Conservation (phyloP, 2,888 invertebrate genomes). For the Apotomis capreana region DNA sequence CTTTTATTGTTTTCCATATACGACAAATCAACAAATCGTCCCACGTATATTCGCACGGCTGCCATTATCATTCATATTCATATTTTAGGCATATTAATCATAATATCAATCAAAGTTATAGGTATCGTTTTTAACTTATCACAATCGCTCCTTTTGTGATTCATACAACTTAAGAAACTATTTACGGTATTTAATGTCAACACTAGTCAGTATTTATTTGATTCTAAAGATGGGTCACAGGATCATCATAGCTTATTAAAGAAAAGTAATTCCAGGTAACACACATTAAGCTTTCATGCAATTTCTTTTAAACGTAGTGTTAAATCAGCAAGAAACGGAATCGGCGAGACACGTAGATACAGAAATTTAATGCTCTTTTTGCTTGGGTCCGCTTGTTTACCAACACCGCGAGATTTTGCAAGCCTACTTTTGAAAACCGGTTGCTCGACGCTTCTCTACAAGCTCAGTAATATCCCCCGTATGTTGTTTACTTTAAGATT, state of each 20-base stretch:
- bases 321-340: conserved; percentile 40
- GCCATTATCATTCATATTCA: conserved; percentile 6
- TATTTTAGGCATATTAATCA: not conserved
- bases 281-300: conserved; percentile 20
- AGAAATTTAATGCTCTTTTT: conserved; percentile 38
- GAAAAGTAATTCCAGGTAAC: conserved; percentile 15
- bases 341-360: conserved; percentile 42
- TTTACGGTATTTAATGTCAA: not conserved
- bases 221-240: too few relatives aligned
- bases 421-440: conserved; percentile 76
- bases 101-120: not conserved
- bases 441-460: conserved; percentile 57
- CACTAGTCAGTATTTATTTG: too few relatives aligned
- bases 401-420: conserved; percentile 65
- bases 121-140: not conserved
- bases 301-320: conserved; percentile 39
- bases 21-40: conserved; percentile 9
- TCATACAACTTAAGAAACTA: not conserved
- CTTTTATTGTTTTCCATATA: conserved; percentile 3
- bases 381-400: conserved; percentile 45
- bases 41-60: conserved; percentile 7
- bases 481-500: conserved; percentile 29
- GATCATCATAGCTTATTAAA: conserved; percentile 2
- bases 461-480: conserved; percentile 7
- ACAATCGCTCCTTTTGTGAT: not conserved